Conservation (phyloP, 2,113 vertebrate genomes). For the Eretmochelys imbricata region DNA sequence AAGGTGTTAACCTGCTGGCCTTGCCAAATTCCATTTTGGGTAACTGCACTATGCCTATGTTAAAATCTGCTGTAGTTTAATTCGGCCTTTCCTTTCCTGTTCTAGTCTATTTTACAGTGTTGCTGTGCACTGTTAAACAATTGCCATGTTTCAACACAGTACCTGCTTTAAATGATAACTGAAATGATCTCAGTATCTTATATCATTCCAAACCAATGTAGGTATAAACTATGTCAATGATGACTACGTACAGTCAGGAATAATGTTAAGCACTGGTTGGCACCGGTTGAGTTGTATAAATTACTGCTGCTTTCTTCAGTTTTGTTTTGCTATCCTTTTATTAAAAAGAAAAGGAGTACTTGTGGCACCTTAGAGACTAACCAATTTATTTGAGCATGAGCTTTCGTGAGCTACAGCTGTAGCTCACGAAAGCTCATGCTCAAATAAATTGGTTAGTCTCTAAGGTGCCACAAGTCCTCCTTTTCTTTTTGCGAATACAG, state of each 20-base stretch:
- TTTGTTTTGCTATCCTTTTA: background rate
- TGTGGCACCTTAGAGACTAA: too few relatives aligned
- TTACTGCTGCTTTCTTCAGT: background rate
- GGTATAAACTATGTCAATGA: background rate
- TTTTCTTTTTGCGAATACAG: too few relatives aligned
- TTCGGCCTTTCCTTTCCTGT: background rate
- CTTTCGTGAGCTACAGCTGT: too few relatives aligned
- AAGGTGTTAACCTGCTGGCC: fast-evolving
- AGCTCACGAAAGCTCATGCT: too few relatives aligned
- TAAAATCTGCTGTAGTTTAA: background rate
- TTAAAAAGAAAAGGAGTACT: background rate
- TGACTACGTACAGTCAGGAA: background rate
- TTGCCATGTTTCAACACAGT: background rate
- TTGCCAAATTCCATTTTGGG: background rate
- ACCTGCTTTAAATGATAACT: background rate
- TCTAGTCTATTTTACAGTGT: background rate
- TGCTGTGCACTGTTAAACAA: background rate
- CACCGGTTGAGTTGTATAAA: background rate
- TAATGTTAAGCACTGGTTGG: fast-evolving
- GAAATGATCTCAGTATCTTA: background rate
- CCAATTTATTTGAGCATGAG: too few relatives aligned
- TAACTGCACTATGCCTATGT: background rate
- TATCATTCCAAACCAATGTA: background rate
- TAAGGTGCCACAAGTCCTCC: too few relatives aligned
- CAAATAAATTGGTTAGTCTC: too few relatives aligned